phyloP scores from a whole-genome alignment of 2,797 vertebrate species.

The Bradypodion ventrale region DNA sequence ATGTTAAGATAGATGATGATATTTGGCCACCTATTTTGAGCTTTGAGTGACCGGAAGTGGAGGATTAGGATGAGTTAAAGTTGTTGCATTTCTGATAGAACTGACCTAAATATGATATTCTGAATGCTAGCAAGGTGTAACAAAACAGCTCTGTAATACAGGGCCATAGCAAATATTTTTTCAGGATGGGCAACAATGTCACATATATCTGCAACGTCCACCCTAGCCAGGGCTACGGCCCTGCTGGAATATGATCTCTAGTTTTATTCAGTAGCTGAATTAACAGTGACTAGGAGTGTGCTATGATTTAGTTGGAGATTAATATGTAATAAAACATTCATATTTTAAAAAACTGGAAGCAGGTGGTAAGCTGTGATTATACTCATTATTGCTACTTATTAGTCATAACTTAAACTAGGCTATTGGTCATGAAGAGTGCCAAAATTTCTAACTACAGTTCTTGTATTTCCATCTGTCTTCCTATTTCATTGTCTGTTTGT shows the following conservation, averaged over 20 bases:
- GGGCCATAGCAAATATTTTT: no score
- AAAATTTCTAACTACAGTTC: slow-evolving; percentile 2
- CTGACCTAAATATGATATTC: slow-evolving; percentile 19
- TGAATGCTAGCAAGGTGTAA: neutral
- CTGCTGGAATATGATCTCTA: slow-evolving; percentile 20
- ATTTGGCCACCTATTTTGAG: neutral
- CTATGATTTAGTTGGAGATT: slow-evolving; percentile 51
- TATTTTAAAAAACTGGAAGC: slow-evolving; percentile 61
- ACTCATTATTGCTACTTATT: slow-evolving; percentile 60
- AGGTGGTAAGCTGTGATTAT: slow-evolving; percentile 65
- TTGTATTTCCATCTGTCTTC: slow-evolving; percentile 43
- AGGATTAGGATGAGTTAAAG: neutral
- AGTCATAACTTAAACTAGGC: slow-evolving; percentile 35
- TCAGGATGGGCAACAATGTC: no score
- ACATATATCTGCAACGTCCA: no score
- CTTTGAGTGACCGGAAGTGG: neutral
- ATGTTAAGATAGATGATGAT: no score
- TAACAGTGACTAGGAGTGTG: slow-evolving; percentile 48
- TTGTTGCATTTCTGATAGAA: neutral
- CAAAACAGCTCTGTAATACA: slow-evolving; percentile 25
- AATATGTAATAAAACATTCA: slow-evolving; percentile 61
- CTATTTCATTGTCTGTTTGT: slow-evolving; percentile 27
- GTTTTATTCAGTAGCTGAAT: slow-evolving; percentile 34
- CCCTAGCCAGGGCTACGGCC: no score
- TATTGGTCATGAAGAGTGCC: slow-evolving; percentile 26